These are phyloP conservation scores for Aromia moschata DNA, from an alignment of 2,888 invertebrate species.

Conservation along the genomic window DNA sequence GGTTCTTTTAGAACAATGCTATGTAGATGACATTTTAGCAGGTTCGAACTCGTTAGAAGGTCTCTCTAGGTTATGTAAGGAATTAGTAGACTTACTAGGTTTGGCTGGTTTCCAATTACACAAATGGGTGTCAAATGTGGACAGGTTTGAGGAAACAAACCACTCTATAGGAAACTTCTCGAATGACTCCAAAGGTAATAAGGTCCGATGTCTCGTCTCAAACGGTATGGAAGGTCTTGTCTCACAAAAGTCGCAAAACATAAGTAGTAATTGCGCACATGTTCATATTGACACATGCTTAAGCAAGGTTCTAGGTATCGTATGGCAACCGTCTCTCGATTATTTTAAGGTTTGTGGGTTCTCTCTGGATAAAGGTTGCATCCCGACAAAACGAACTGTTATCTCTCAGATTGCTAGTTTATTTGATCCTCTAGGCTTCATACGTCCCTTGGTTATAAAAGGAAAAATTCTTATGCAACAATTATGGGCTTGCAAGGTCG, in stretches of 20 bases:
- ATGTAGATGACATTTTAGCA: slow-evolving; percentile 27
- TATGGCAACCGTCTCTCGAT: not conserved
- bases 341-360: not conserved
- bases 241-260: too few species aligned
- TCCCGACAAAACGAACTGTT: slow-evolving; percentile 6
- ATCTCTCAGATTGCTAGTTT: slow-evolving; percentile 10
- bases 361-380: not conserved
- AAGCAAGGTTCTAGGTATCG: not conserved
- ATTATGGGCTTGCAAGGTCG: not conserved
- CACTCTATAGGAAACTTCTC: too few species aligned
- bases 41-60: slow-evolving; percentile 8
- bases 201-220: too few species aligned
- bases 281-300: not conserved
- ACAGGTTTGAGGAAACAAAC: not conserved
- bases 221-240: too few species aligned
- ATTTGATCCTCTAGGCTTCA: slow-evolving; percentile 18
- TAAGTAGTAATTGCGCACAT: too few species aligned
- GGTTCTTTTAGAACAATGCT: slow-evolving; percentile 15
- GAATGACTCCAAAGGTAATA: too few species aligned
- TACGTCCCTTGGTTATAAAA: not conserved
- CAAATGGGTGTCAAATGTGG: slow-evolving; percentile 5
- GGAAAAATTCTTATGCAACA: slow-evolving; percentile 11
- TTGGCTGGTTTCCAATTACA: not conserved
- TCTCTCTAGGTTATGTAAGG: not conserved
- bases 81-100: not conserved